Percentiles rank a stretch among this genome's conserved stretches.
These are phyloP conservation scores for Pasiphila rectangulata DNA, from an alignment of 2,888 invertebrate genomes.

Conservation along the genomic window DNA sequence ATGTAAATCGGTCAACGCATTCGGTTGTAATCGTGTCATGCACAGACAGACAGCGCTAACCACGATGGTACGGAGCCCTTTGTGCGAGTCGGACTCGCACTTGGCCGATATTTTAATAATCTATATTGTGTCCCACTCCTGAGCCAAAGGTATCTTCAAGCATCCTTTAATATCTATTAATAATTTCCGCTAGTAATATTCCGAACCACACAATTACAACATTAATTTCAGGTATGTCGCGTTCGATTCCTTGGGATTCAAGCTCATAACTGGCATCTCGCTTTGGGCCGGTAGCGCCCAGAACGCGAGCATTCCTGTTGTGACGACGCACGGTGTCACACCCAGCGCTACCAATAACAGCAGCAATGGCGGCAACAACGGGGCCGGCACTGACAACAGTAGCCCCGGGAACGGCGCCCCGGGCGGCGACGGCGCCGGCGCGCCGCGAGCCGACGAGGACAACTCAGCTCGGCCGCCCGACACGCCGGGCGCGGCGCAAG, in stretches of 20 bases:
- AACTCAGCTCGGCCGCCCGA: conserved; percentile 42
- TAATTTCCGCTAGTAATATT: no score
- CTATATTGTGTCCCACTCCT: no score
- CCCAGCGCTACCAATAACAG: conserved; percentile 2
- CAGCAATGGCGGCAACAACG: background rate
- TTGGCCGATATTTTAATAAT: no score
- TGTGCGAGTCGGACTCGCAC: no score
- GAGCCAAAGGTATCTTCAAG: no score
- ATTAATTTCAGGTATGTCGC: conserved; percentile 86
- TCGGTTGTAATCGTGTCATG: no score
- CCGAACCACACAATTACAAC: no score
- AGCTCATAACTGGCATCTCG: conserved; percentile 91
- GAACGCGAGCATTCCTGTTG: conserved; percentile 41
- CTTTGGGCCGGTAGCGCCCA: conserved; percentile 52
- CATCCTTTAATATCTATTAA: no score
- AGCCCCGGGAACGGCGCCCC: conserved; percentile 37
- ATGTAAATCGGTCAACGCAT: no score
- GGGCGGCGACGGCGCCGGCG: conserved; percentile 4
- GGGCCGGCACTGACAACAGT: conserved; percentile 21
- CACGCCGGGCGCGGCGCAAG: conserved; percentile 54
- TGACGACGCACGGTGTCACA: conserved; percentile 37
- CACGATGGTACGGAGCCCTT: no score
- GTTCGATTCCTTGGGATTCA: conserved; percentile 90
- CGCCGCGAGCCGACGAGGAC: conserved; percentile 13
- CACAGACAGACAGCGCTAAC: no score